Evolutionary conservation across 2,113 vertebrate species (phyloP), one percentile per base, ranked within the genome.

Genomic region (Eulemur macaco): DNA sequence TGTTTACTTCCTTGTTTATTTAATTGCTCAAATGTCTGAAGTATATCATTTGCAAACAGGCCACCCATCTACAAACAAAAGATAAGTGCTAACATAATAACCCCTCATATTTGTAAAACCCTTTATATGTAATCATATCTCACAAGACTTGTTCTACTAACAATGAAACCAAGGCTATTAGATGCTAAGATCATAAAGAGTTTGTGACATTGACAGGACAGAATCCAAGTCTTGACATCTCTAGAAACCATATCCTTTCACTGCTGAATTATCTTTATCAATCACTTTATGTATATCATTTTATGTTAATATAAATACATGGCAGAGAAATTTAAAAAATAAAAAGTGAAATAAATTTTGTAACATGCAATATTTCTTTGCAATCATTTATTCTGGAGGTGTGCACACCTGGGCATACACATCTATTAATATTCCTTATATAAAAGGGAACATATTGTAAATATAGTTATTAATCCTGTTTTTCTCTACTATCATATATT

Each of bases 1-100:
- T 86, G 50, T 86, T 91, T 93, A 80, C 17, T 50, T 93, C 42
- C 52, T 87, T 92, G 58, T 42, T 82, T 96, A 77, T 81, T 94
- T 84, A 69, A 73, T 50, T 93, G 56, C 34, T 17, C 89, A 91
- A 63, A 82, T 45, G 5, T 83, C 68, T 89, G 21, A 82, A 82
- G 47, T 29, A 89, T 39, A 71, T 73, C 5, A 91, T 47, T 20
- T 89, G 29, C 73, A 92, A 89, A 80, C 1, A 88, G 14, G 27
- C 3, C 77, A 92, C 12, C 20, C 15, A 92, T 20, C 21, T 60
- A 11, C 11, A 71, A 85, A 96, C 23, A 90, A 84, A 91, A 81
- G 27, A 37, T 56, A 74, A 47, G 8, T 69, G 29, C 14, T 45
- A 84, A 87, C 74, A 87, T 8, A 80, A 86, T 52, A 97, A 95